phyloP scores from a whole-genome alignment of 2,888 invertebrate species.

The Diadegma fenestrale region DNA sequence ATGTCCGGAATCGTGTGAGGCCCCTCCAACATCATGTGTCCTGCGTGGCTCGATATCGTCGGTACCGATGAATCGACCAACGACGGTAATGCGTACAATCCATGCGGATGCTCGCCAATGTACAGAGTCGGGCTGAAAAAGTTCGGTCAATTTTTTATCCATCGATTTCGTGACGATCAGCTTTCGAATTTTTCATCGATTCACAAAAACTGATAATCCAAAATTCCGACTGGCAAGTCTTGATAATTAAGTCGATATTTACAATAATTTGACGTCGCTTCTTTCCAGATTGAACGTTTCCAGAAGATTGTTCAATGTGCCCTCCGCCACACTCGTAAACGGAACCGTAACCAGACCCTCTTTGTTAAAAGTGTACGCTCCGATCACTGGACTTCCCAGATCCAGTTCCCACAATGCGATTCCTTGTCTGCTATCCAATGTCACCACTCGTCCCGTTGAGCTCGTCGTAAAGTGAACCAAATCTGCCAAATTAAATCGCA shows the following conservation, averaged over 20 bases:
- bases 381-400: conserved; percentile 95
- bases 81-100: conserved; percentile 96
- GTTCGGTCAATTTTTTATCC: neutral
- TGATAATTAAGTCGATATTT: conserved; percentile 75
- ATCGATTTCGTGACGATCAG: neutral
- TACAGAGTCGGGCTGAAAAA: conserved; percentile 94
- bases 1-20: conserved; percentile 85
- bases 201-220: neutral
- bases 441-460: conserved; percentile 94
- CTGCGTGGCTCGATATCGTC: conserved; percentile 91
- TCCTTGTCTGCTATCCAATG: conserved; percentile 93
- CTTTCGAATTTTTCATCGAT: neutral
- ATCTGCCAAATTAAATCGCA: conserved; percentile 86
- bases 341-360: conserved; percentile 94
- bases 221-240: neutral
- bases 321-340: conserved; percentile 95
- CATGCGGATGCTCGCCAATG: conserved; percentile 94
- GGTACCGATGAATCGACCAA: conserved; percentile 96
- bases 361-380: conserved; percentile 92
- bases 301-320: conserved; percentile 90
- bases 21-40: conserved; percentile 91
- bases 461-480: conserved; percentile 96
- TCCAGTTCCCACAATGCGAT: conserved; percentile 95
- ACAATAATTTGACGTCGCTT: conserved; percentile 86
- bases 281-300: conserved; percentile 84